A percentile compares a stretch with the other conserved stretches of the same genome.
Evolutionary conservation across 2,888 invertebrate genomes (phyloP).

Genomic region (Cordilura impudica): DNA sequence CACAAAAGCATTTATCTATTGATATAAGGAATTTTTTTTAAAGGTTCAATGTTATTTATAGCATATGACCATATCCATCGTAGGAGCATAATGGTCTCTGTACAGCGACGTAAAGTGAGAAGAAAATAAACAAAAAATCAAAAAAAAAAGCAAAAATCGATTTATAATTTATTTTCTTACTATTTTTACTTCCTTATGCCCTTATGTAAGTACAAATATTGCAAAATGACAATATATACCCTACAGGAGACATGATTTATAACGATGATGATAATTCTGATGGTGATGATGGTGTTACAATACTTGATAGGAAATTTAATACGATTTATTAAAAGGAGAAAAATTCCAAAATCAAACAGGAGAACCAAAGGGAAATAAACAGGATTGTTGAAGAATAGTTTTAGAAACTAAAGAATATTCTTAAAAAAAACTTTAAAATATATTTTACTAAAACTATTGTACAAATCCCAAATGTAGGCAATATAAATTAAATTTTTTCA

Average conservation of each 20-base stretch:
- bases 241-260: conserved; percentile 20
- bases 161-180: conserved; percentile 55
- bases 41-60: conserved; percentile 50
- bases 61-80: not conserved
- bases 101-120: conserved; percentile 39
- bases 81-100: not conserved
- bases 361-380: not conserved
- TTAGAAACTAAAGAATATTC: not conserved
- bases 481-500: no score
- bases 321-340: conserved; percentile 53
- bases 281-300: conserved; percentile 24
- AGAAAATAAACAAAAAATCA: conserved; percentile 13
- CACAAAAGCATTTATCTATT: conserved; percentile 33
- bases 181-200: conserved; percentile 5
- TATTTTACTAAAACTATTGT: not conserved
- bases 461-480: no score
- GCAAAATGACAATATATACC: conserved; percentile 28
- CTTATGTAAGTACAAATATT: conserved; percentile 5
- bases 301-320: conserved; percentile 53
- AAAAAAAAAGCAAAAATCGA: conserved; percentile 57
- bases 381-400: not conserved
- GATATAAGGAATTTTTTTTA: conserved; percentile 8
- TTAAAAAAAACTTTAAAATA: not conserved
- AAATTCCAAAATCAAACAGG: not conserved
- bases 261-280: not conserved